phyloP scores from a whole-genome alignment of 2,888 invertebrate genomes.

The Tetropium fuscum region DNA sequence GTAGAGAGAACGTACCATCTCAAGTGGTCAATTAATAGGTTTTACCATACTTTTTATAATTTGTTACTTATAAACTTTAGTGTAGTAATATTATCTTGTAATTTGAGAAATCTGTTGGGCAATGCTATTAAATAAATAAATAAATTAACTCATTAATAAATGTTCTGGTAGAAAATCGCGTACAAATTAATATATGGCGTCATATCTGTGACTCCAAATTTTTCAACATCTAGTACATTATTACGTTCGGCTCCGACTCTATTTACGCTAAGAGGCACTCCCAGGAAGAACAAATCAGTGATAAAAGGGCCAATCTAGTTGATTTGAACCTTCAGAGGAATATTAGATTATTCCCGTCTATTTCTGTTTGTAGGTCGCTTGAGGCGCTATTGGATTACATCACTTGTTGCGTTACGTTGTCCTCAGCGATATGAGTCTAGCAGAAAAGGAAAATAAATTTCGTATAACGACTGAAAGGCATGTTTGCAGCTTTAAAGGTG shows the following conservation, averaged over 20 bases:
- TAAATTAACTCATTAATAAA: no score
- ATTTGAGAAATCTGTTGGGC: no score
- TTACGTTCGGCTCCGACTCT: neutral
- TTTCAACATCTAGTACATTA: no score
- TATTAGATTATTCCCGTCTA: slow-evolving; percentile 4
- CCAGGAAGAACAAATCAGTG: neutral
- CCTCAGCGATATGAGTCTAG: slow-evolving; percentile 11
- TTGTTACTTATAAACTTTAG: no score
- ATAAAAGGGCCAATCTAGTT: slow-evolving; percentile 7
- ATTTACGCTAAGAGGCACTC: neutral
- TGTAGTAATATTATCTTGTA: no score
- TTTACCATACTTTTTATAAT: no score
- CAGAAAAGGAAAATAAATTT: slow-evolving; percentile 13
- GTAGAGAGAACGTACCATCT: no score
- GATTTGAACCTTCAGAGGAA: neutral
- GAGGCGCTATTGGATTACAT: slow-evolving; percentile 10
- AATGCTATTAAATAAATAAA: no score
- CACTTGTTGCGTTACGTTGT: slow-evolving; percentile 17
- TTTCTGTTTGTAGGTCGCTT: neutral
- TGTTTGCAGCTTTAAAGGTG: slow-evolving; percentile 2
- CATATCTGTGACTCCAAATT: no score
- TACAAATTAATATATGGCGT: no score
- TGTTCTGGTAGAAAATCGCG: no score
- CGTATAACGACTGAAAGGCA: slow-evolving; percentile 11
- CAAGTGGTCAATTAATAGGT: no score